phyloP scores from a whole-genome alignment of 2,113 vertebrate species.

The Aythya baeri region DNA sequence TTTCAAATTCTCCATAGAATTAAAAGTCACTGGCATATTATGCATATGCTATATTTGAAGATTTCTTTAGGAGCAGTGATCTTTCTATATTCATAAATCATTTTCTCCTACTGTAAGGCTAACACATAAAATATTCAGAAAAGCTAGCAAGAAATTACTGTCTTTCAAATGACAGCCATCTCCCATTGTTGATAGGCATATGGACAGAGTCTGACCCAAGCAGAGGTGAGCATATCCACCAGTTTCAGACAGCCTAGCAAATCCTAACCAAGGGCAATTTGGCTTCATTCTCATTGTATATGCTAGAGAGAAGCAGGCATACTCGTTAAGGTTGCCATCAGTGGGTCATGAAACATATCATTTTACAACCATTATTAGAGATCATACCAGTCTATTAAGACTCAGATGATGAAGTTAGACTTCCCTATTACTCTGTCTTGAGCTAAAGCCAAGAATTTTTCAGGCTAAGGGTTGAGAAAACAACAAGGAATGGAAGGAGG shows the following conservation, averaged over 20 bases:
- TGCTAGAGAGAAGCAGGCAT: neutral
- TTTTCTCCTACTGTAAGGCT: neutral
- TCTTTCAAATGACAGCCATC: neutral
- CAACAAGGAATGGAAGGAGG: neutral
- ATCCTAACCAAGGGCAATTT: neutral
- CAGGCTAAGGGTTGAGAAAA: neutral
- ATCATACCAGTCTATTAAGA: neutral
- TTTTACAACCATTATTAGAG: neutral
- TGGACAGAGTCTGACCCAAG: neutral
- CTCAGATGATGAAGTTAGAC: neutral
- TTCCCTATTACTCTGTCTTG: neutral
- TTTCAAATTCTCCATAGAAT: slow-evolving; percentile 34
- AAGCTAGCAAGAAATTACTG: neutral
- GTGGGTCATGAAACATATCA: neutral
- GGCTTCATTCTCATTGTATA: neutral
- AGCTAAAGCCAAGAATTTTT: neutral
- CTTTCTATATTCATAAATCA: slow-evolving; percentile 13
- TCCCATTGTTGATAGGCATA: neutral
- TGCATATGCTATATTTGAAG: slow-evolving; percentile 23
- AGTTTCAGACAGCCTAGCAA: neutral
- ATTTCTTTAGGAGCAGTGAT: slow-evolving; percentile 16
- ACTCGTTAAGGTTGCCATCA: neutral
- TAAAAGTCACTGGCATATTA: slow-evolving; percentile 32
- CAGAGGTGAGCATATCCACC: neutral
- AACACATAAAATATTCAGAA: slow-evolving; percentile 36